Conservation (phyloP, 2,797 vertebrate genomes). For the Discoglossus pictus region DNA sequence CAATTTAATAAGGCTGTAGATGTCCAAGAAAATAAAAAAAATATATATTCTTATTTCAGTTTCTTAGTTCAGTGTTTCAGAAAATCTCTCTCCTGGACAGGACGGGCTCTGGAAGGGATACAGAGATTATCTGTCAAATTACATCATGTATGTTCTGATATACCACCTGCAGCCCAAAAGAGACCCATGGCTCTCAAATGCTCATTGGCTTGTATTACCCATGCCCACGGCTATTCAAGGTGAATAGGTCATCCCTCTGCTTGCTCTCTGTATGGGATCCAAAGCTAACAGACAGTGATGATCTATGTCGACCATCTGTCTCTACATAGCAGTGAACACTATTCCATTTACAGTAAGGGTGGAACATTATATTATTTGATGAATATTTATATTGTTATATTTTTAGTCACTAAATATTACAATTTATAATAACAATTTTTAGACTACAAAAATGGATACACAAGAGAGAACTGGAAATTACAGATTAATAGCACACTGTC, state of each 20-base stretch:
- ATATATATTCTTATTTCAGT: too few species aligned
- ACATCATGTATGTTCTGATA: slow-evolving; percentile 10
- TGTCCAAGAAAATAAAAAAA: too few species aligned
- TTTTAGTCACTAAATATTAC: too few species aligned
- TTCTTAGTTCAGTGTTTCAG: slow-evolving; percentile 1
- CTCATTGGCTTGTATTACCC: slow-evolving; percentile 2
- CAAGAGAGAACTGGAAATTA: too few species aligned
- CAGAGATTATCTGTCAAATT: slow-evolving; percentile 22
- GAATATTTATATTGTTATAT: too few species aligned
- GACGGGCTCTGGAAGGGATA: slow-evolving; percentile 8
- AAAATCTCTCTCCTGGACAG: slow-evolving; percentile 29
- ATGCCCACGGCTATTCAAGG: slow-evolving; percentile 11
- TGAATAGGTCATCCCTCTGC: slow-evolving; percentile 30
- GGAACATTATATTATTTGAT: too few species aligned
- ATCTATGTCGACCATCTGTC: slow-evolving; percentile 24
- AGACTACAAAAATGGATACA: too few species aligned
- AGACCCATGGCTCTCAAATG: not conserved
- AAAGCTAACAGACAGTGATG: not conserved
- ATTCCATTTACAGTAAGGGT: too few species aligned
- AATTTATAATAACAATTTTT: too few species aligned
- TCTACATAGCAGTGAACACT: too few species aligned
- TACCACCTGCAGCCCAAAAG: slow-evolving; percentile 26
- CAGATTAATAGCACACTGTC: too few species aligned
- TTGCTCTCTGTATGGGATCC: slow-evolving; percentile 6
- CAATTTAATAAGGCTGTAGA: too few species aligned